Evolutionary conservation across 2,113 vertebrate species (phyloP).

Genomic region (Galbula dea): DNA sequence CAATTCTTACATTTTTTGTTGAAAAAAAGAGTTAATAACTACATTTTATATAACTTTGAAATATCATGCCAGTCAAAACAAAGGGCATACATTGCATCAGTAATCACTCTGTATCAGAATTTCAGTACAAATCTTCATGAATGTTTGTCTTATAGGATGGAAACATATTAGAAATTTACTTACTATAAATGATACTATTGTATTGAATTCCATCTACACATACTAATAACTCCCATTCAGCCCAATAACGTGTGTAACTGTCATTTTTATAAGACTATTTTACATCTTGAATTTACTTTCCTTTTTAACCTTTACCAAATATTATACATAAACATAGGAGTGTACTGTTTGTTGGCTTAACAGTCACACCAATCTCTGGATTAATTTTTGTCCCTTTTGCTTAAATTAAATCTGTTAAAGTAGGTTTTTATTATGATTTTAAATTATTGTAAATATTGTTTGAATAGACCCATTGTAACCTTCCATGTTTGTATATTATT

Average conservation of each 20-base stretch:
- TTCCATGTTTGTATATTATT: background rate
- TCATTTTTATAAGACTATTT: background rate
- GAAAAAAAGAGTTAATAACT: background rate
- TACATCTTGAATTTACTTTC: background rate
- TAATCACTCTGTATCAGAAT: background rate
- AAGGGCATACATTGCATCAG: background rate
- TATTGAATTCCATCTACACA: background rate
- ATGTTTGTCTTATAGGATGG: background rate
- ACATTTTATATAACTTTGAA: background rate
- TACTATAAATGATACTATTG: background rate
- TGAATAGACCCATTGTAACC: conserved; percentile 3
- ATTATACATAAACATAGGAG: background rate
- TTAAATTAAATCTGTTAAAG: background rate
- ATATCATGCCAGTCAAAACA: background rate
- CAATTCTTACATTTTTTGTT: background rate
- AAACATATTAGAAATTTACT: background rate
- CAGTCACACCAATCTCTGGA: background rate
- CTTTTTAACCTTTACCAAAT: background rate
- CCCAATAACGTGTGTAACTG: background rate
- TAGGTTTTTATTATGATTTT: conserved; percentile 6
- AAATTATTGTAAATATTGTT: background rate
- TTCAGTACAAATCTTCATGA: background rate
- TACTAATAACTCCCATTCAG: background rate
- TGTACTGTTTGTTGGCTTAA: background rate
- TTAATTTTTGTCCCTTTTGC: background rate